phyloP scores from a whole-genome alignment of 2,113 vertebrate genomes.

The Camelus dromedarius region DNA sequence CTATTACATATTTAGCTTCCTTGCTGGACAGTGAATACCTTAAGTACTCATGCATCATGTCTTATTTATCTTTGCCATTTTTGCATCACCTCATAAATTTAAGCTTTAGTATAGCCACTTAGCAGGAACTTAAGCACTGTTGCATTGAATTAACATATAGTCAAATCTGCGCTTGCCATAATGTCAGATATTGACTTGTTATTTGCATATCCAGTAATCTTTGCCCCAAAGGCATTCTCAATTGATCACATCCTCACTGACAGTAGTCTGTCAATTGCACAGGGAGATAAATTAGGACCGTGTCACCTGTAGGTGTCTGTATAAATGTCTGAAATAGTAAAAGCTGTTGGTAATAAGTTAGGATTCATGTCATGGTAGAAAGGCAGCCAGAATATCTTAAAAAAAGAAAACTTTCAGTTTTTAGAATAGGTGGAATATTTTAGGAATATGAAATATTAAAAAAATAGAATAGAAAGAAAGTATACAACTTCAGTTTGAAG shows the following conservation, averaged over 20 bases:
- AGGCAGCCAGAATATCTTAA: background rate
- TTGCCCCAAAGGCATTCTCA: background rate
- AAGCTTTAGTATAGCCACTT: background rate
- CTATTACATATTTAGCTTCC: background rate
- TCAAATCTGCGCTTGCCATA: background rate
- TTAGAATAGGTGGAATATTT: background rate
- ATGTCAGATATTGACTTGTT: constrained; percentile 54
- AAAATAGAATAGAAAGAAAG: background rate
- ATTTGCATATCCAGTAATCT: constrained; percentile 69
- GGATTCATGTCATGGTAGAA: background rate
- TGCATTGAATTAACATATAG: constrained; percentile 47
- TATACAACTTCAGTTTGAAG: background rate
- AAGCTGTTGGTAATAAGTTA: background rate
- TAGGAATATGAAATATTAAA: background rate
- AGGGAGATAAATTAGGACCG: constrained; percentile 22
- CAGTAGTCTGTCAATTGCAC: constrained; percentile 30
- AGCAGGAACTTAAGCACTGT: background rate
- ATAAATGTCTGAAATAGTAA: background rate
- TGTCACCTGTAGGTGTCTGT: background rate
- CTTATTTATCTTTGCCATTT: background rate
- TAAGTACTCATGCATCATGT: background rate
- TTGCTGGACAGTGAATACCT: background rate
- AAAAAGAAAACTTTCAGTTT: background rate
- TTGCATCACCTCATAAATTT: background rate
- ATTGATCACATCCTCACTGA: constrained; percentile 1